These are phyloP conservation scores for Lanius collurio DNA, from an alignment of 2,113 vertebrate species.

Conservation along the genomic window DNA sequence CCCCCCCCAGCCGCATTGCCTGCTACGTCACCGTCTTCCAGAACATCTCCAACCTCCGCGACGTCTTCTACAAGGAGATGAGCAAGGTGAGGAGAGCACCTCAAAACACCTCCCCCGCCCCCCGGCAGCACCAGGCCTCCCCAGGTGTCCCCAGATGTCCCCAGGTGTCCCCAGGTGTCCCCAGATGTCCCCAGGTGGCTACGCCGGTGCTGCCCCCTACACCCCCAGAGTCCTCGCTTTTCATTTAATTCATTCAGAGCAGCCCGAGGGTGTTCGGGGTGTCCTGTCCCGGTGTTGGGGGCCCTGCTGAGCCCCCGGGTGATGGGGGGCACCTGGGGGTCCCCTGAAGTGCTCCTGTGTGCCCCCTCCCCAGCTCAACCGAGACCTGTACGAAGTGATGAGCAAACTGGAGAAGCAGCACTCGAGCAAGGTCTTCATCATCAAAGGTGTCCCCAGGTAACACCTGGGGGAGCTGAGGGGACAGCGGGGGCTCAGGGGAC, in stretches of 20 bases:
- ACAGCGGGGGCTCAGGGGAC: fast-evolving
- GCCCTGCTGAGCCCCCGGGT: neutral
- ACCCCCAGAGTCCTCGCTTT: fast-evolving
- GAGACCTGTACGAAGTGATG: conserved; percentile 85
- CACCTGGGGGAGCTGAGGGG: fast-evolving
- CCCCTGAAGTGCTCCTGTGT: neutral
- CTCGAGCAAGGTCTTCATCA: conserved; percentile 86
- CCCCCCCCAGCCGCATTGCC: conserved; percentile 82
- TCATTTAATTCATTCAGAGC: neutral
- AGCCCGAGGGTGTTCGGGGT: fast-evolving
- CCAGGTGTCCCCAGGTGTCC: neutral
- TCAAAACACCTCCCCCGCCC: fast-evolving
- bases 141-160: too few relatives aligned
- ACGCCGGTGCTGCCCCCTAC: fast-evolving
- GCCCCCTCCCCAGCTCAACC: conserved; percentile 79
- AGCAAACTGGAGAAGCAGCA: conserved; percentile 89
- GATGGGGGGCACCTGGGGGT: fast-evolving
- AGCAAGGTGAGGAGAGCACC: conserved; percentile 74
- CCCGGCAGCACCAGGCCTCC: neutral
- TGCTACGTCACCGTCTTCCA: conserved; percentile 91
- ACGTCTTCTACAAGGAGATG: conserved; percentile 92
- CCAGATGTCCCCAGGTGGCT: neutral
- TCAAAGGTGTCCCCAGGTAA: conserved; percentile 85
- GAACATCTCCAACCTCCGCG: conserved; percentile 85
- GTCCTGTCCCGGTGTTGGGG: neutral